Base-by-base conservation (phyloP, 2,888 invertebrate species). In the Thera britannica region DNA sequence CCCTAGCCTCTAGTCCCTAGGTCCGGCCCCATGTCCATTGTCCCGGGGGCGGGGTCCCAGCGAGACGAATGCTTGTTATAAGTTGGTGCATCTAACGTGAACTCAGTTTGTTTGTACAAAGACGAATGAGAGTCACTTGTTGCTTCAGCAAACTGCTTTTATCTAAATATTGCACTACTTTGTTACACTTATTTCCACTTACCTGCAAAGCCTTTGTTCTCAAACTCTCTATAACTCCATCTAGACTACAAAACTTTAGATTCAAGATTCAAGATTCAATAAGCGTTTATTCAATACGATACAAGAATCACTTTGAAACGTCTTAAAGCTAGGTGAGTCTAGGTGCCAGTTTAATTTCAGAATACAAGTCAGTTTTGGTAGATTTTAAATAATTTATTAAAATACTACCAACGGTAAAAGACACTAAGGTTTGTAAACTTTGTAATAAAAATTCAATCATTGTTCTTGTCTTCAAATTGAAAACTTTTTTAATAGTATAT, bases 31-130 rank as follows among this genome's bases (percentile, higher is more conserved):
- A 8, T 7, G 6, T 36, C 54, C 54, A 64, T 61, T 62, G 68
- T 65, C 68, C 64, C 23, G 62, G 65, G 60, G 65, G 4, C 38
- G 38, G 38, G 44, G 44, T 9, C 44, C 62, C 66, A 62, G 72
- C 64, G 75, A 79, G 77, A 77, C 75, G 71, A 65, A 80, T 79
- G 75, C 72, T 77, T 74, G 77, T 80, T 79, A 76, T 77, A 78
- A 79, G 77, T 71, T 72, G 60, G 70, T 71, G 57, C 59, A 67
- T 73, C 71, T 70, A 68, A 73, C 64, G 70, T 71, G 67, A 35
- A 74, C 75, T 76, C 70, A 71, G 72, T 74, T 73, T 76, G 75
- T 80, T 76, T 75, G 68, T 68, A 56, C 59, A 62, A 71, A 62
- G 76, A 76, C 74, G 67, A 79, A 80, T 79, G 74, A 70, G 44